Evolutionary conservation across 2,888 invertebrate genomes (phyloP), one percentile per base, ranked within the genome.

Genomic region (Lasioglossum calceatum): DNA sequence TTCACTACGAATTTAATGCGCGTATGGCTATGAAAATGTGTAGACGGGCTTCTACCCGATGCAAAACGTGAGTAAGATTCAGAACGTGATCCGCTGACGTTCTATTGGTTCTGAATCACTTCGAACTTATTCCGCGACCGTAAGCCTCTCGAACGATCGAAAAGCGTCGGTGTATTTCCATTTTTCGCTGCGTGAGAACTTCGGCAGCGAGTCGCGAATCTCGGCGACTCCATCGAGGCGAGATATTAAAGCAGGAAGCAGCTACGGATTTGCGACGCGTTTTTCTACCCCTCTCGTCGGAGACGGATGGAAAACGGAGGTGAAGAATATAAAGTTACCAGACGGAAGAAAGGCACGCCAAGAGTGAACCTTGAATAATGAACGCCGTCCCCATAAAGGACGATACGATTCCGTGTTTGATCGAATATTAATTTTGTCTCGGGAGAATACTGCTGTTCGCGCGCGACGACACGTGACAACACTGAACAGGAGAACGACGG

Each of bases 101-200:
- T 75, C 79, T 79, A 77, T 78, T 73, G 79, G 76, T 79, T 58
- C 61, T 36, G 77, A 87, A 86, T 87, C 87, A 86, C 80, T 80
- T 72, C 80, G 64, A 72, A 82, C 87, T 82, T 86, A 87, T 86
- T 87, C 77, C 71, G 71, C 77, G 67, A 54, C 27, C 78, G 79
- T 80, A 86, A 87, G 80, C 80, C 82, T 86, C 82, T 86, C 87
- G 77, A 78, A 61, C 39, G 76, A 70, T 54, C 76, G 67, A 58
- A 50, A 77, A 44, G 19, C 76, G 79, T 77, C 77, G 64, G 73
- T 87, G 77, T 87, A 87, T 87, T 87, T 81, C 87, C 84, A 88
- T 88, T 86, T 88, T 84, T 88, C 84, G 72, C 71, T 71, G 82
- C 85, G 88, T 86, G 87, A 82, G 87, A 88, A 88, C 87, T 87